Percentiles rank a stretch among this genome's conserved stretches.
Evolutionary conservation across 2,113 vertebrate genomes (phyloP).

Genomic region (Aphelocoma coerulescens): DNA sequence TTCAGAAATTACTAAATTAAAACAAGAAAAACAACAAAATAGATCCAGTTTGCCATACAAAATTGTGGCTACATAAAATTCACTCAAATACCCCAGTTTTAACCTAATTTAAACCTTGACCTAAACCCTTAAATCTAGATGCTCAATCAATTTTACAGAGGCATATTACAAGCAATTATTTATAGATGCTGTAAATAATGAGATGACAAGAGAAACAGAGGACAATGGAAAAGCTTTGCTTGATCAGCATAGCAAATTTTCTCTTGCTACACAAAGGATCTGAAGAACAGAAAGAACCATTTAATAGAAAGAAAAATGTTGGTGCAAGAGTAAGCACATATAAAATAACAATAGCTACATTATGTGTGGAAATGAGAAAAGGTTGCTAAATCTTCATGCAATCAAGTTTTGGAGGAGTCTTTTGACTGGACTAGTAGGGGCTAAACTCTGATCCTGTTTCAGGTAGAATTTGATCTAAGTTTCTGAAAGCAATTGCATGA

Average conservation of each 20-base stretch:
- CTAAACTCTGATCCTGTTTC: neutral
- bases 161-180: conserved; percentile 23
- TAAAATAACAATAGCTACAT: neutral
- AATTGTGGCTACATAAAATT: neutral
- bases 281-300: neutral
- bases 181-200: conserved; percentile 28
- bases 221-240: conserved; percentile 11
- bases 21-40: neutral
- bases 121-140: conserved; percentile 2
- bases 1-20: neutral
- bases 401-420: neutral
- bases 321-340: neutral
- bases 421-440: neutral
- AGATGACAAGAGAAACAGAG: conserved; percentile 31
- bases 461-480: neutral
- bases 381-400: neutral
- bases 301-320: conserved; percentile 38
- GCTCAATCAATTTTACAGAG: neutral
- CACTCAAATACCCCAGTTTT: neutral
- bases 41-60: neutral
- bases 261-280: conserved; percentile 14
- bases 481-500: neutral
- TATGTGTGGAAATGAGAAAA: neutral
- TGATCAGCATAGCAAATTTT: conserved; percentile 37
- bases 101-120: conserved; percentile 8